Percentiles rank a stretch among this genome's conserved stretches.
phyloP scores from a whole-genome alignment of 2,888 invertebrate species.

The Amphipyra tragopoginis region DNA sequence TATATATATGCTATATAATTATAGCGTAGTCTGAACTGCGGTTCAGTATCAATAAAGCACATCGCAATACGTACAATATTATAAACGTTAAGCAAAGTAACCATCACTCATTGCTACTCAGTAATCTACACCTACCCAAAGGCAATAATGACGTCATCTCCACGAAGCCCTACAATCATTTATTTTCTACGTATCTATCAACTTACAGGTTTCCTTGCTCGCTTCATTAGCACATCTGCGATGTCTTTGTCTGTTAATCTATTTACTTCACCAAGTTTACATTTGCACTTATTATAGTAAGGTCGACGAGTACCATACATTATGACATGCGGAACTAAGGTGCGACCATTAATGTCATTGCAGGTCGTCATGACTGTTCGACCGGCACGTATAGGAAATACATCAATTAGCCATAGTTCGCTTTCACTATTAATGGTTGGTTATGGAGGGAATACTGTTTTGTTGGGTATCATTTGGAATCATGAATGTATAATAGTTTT shows the following conservation, averaged over 20 bases:
- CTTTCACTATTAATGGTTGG: conserved; percentile 44
- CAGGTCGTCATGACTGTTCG: conserved; percentile 40
- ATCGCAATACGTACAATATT: too few species aligned
- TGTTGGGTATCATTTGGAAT: neutral
- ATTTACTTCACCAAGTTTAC: conserved; percentile 27
- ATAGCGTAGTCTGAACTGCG: too few species aligned
- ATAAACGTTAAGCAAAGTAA: too few species aligned
- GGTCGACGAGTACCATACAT: conserved; percentile 51
- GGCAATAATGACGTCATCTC: neutral
- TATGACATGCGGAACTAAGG: conserved; percentile 40
- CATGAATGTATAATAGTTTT: neutral
- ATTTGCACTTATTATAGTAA: conserved; percentile 35
- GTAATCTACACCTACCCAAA: neutral
- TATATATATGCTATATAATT: too few species aligned
- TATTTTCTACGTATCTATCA: neutral
- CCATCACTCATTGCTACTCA: too few species aligned
- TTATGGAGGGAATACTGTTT: conserved; percentile 3
- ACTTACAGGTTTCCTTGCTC: too few species aligned
- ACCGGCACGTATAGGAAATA: conserved; percentile 48
- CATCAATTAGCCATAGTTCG: conserved; percentile 25
- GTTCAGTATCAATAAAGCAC: too few species aligned
- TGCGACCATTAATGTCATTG: conserved; percentile 21
- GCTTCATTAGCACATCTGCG: too few species aligned
- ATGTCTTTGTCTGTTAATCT: conserved; percentile 39
- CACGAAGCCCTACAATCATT: neutral